phyloP scores from a whole-genome alignment of 2,888 invertebrate genomes.

The Ennomos erosarius region DNA sequence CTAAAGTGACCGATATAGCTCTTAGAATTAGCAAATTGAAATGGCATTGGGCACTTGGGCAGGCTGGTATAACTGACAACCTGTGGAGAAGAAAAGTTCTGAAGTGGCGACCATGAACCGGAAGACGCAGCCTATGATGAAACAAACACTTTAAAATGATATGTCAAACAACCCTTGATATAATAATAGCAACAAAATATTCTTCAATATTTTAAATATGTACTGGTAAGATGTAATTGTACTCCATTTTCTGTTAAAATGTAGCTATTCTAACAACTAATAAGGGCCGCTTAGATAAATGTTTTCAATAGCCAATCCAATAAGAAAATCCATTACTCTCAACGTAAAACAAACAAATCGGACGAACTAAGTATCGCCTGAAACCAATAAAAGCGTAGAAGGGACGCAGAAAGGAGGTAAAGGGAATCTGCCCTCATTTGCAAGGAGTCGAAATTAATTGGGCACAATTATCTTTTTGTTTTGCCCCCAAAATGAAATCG shows the following conservation, averaged over 20 bases:
- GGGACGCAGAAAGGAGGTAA: slow-evolving; percentile 45
- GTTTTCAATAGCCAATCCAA: slow-evolving; percentile 37
- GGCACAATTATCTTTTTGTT: slow-evolving; percentile 81
- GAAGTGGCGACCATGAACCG: no score
- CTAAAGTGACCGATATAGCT: no score
- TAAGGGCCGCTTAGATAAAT: slow-evolving; percentile 30
- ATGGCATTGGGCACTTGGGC: no score
- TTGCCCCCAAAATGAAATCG: slow-evolving; percentile 65
- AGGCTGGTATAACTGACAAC: no score
- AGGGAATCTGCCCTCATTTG: slow-evolving; percentile 68
- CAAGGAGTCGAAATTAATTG: slow-evolving; percentile 80
- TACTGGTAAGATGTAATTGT: no score
- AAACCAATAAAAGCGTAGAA: slow-evolving; percentile 67
- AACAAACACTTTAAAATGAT: no score
- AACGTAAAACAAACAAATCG: slow-evolving; percentile 70
- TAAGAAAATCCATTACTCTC: slow-evolving; percentile 58
- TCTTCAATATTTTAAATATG: slow-evolving; percentile 7
- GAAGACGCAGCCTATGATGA: no score
- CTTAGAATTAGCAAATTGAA: no score
- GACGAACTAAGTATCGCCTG: slow-evolving; percentile 56
- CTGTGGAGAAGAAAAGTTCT: no score
- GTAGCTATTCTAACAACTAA: no score
- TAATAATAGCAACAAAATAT: slow-evolving; percentile 3
- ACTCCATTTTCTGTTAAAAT: no score
- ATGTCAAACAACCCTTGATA: no score